A percentile compares a stretch with the other conserved stretches of the same genome.
Evolutionary conservation across 2,888 invertebrate species (phyloP).

Genomic region (Rosalia funebris): DNA sequence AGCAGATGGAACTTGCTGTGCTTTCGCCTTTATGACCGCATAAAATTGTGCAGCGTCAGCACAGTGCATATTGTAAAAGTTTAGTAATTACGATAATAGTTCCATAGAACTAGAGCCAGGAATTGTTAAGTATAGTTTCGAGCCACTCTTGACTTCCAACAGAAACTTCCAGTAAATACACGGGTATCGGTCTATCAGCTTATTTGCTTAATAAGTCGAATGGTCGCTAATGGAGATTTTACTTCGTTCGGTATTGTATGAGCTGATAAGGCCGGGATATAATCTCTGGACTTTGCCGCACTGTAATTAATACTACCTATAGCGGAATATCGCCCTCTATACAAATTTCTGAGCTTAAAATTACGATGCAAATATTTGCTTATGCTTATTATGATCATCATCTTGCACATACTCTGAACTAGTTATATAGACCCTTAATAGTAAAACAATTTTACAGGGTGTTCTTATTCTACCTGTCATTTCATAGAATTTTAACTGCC

Average conservation of each 20-base stretch:
- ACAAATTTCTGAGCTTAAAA: neutral
- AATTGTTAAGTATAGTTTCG: slow-evolving; percentile 19
- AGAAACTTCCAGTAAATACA: slow-evolving; percentile 19
- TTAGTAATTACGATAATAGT: slow-evolving; percentile 26
- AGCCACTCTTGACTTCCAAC: slow-evolving; percentile 21
- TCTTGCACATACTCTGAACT: no score
- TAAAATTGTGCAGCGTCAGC: slow-evolving; percentile 19
- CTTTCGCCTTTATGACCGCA: slow-evolving; percentile 8
- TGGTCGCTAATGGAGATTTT: slow-evolving; percentile 11
- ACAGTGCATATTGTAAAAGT: slow-evolving; percentile 23
- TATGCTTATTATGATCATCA: neutral
- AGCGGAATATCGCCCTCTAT: neutral
- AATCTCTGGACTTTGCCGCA: neutral
- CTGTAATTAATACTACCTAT: neutral
- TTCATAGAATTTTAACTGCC: no score
- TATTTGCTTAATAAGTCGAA: slow-evolving; percentile 12
- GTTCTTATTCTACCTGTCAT: no score
- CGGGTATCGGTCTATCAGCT: slow-evolving; percentile 14
- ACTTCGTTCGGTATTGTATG: neutral
- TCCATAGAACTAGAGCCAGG: slow-evolving; percentile 20
- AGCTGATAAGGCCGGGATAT: neutral
- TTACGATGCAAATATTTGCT: neutral
- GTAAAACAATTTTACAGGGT: no score
- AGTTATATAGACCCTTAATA: slow-evolving; percentile 7
- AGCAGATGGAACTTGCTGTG: neutral